Evolutionary conservation across 2,797 vertebrate genomes (phyloP).

Genomic region (Schizopygopsis pylzovi): DNA sequence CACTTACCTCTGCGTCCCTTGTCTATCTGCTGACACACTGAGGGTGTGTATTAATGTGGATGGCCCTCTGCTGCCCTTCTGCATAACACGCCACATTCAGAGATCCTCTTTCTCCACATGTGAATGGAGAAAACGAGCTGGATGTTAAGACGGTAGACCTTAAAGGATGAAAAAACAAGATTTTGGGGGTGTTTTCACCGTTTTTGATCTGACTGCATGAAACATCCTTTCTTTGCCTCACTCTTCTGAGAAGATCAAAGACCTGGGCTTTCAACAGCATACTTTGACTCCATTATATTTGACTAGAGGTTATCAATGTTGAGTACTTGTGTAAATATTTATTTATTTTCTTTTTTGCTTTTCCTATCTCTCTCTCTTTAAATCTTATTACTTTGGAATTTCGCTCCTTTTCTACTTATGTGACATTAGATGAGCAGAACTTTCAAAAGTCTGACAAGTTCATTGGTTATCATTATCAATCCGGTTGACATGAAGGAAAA

Average conservation of each 20-base stretch:
- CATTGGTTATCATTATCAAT: slow-evolving; percentile 3
- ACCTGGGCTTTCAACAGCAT: not conserved
- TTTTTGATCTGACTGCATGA: not conserved
- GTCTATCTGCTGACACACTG: not conserved
- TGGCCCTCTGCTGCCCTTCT: slow-evolving; percentile 9
- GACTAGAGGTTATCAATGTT: slow-evolving; percentile 16
- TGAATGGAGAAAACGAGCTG: not conserved
- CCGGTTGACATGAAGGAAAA: not conserved
- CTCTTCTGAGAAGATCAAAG: slow-evolving; percentile 24
- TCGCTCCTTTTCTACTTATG: not conserved
- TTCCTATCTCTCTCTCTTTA: not conserved
- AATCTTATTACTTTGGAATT: not conserved
- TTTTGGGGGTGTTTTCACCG: not conserved
- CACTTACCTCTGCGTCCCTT: too few relatives aligned
- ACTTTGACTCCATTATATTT: slow-evolving; percentile 32
- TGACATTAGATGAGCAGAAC: not conserved
- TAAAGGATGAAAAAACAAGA: not conserved
- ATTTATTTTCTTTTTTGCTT: not conserved
- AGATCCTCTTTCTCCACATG: not conserved
- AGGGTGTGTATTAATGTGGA: slow-evolving; percentile 5
- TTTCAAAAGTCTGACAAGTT: slow-evolving; percentile 23
- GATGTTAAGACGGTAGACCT: not conserved
- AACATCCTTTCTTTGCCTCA: not conserved
- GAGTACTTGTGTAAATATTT: slow-evolving; percentile 7
- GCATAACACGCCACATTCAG: not conserved